These are phyloP conservation scores for Scatophagus argus DNA, from an alignment of 2,113 vertebrate genomes.

Conservation along the genomic window DNA sequence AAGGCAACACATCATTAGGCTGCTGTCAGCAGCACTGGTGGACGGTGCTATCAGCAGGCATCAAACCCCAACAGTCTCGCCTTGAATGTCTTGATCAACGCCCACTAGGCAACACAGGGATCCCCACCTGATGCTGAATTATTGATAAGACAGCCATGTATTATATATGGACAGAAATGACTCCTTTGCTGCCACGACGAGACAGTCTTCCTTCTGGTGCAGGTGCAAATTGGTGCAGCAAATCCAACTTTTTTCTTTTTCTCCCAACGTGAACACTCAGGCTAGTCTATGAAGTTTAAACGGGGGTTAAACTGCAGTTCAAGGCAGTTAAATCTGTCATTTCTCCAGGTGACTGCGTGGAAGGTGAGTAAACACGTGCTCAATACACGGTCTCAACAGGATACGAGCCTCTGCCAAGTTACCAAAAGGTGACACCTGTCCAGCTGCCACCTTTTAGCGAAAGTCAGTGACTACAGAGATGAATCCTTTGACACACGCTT, in stretches of 20 bases:
- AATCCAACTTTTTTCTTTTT: slow-evolving; percentile 27
- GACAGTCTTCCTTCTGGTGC: slow-evolving; percentile 3
- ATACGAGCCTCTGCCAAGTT: slow-evolving; percentile 24
- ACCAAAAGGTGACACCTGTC: slow-evolving; percentile 47
- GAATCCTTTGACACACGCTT: slow-evolving; percentile 12
- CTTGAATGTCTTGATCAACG: slow-evolving; percentile 58
- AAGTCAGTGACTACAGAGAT: slow-evolving; percentile 13
- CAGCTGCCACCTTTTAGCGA: slow-evolving; percentile 20
- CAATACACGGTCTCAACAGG: slow-evolving; percentile 14
- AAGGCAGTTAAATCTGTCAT: background rate
- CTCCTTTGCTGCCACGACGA: slow-evolving; percentile 4
- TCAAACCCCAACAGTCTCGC: slow-evolving; percentile 37
- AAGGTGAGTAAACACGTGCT: background rate
- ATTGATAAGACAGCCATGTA: slow-evolving; percentile 66
- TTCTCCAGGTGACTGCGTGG: background rate
- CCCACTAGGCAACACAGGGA: slow-evolving; percentile 46
- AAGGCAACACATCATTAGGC: slow-evolving; percentile 50
- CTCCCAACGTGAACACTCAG: background rate
- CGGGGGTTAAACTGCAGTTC: background rate
- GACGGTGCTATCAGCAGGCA: slow-evolving; percentile 48
- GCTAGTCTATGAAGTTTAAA: background rate
- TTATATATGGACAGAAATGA: slow-evolving; percentile 55
- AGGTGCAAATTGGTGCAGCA: slow-evolving; percentile 23
- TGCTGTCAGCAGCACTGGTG: slow-evolving; percentile 33
- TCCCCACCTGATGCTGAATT: slow-evolving; percentile 70